A percentile compares a stretch with the other conserved stretches of the same genome.
These are phyloP conservation scores for Drosophila paramelanica DNA, from an alignment of 2,888 invertebrate species.

Conservation along the genomic window DNA sequence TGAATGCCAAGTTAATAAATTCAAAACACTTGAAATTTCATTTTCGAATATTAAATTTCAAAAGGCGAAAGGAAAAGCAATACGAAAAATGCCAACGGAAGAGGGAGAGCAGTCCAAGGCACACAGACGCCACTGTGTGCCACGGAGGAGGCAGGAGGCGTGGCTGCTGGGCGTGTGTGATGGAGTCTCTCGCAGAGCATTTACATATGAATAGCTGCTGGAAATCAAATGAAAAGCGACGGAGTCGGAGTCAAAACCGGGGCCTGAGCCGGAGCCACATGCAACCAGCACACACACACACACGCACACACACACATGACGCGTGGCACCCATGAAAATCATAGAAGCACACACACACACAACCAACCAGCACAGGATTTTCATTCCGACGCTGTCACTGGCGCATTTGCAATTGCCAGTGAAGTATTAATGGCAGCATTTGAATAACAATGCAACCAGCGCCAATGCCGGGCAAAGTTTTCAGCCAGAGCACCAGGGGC, in stretches of 20 bases:
- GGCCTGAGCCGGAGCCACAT: conserved; percentile 22
- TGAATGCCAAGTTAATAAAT: conserved; percentile 63
- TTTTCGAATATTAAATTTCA: conserved; percentile 67
- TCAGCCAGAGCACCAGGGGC: conserved; percentile 1
- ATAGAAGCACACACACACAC: conserved; percentile 13
- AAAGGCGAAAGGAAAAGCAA: conserved; percentile 32
- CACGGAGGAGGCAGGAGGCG: conserved; percentile 1
- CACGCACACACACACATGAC: conserved; percentile 22
- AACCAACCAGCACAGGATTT: conserved; percentile 13
- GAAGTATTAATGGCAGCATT: conserved; percentile 78
- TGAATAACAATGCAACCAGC: conserved; percentile 70
- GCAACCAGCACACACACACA: conserved; percentile 13
- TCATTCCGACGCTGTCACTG: conserved; percentile 9
- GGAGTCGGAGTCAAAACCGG: conserved; percentile 17
- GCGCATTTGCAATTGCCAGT: conserved; percentile 69
- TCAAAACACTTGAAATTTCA: conserved; percentile 72
- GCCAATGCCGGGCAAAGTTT: conserved; percentile 41
- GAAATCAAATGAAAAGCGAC: conserved; percentile 54
- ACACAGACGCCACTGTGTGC: neutral
- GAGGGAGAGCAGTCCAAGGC: conserved; percentile 4
- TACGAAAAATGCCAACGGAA: conserved; percentile 19
- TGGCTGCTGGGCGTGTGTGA: conserved; percentile 20
- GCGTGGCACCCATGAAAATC: conserved; percentile 18
- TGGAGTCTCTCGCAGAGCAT: conserved; percentile 39
- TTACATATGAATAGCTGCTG: conserved; percentile 72